These are phyloP conservation scores for Zonitis immaculata DNA, from an alignment of 2,888 invertebrate species.

Conservation along the genomic window DNA sequence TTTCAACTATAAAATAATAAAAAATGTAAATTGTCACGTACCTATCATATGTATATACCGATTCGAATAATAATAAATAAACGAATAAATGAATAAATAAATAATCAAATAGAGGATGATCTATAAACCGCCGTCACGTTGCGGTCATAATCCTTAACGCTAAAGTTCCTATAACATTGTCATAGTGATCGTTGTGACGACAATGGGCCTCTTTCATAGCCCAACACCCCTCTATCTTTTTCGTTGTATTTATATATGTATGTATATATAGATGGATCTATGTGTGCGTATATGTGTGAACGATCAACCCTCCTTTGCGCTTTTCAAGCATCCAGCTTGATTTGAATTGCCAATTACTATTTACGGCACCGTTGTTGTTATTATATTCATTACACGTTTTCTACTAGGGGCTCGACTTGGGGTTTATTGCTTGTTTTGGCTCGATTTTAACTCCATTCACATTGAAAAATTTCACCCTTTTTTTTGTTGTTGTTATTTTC, in stretches of 20 bases:
- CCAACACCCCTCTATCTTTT: constrained; percentile 21
- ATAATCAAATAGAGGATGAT: constrained; percentile 34
- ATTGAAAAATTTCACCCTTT: constrained; percentile 6
- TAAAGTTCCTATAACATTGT: constrained; percentile 15
- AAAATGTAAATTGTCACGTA: background rate
- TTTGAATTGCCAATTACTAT: constrained; percentile 40
- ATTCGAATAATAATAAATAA: too few species aligned
- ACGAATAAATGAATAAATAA: constrained; percentile 33
- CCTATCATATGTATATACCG: background rate
- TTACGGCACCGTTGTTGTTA: constrained; percentile 37
- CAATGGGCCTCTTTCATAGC: constrained; percentile 32
- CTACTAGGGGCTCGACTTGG: constrained; percentile 25
- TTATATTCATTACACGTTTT: constrained; percentile 40
- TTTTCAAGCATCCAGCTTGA: constrained; percentile 33
- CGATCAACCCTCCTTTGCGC: constrained; percentile 32
- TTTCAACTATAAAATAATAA: background rate
- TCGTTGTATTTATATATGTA: background rate
- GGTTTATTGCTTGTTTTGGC: constrained; percentile 36
- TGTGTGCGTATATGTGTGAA: constrained; percentile 25
- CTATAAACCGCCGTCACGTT: constrained; percentile 31
- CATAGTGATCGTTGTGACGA: constrained; percentile 7
- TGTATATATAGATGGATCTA: background rate
- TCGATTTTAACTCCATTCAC: constrained; percentile 32
- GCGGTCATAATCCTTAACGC: constrained; percentile 30
- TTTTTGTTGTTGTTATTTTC: too few species aligned